phyloP scores from a whole-genome alignment of 2,888 invertebrate genomes.

The Xestia rhomboidea region DNA sequence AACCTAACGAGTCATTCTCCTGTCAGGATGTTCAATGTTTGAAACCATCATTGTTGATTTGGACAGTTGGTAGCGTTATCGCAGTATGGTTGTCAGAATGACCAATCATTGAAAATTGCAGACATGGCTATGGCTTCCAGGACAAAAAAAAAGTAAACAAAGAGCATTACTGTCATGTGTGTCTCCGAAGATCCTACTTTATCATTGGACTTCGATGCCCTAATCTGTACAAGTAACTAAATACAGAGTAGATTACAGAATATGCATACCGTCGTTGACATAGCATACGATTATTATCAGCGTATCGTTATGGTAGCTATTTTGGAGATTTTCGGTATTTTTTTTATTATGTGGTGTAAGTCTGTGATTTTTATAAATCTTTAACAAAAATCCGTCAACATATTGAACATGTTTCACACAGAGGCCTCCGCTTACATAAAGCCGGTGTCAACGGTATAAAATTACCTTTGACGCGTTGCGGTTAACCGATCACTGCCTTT shows the following conservation, averaged over 20 bases:
- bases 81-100: neutral
- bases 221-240: neutral
- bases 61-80: neutral
- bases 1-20: neutral
- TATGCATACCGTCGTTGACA: neutral
- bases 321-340: neutral
- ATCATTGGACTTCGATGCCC: neutral
- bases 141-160: neutral
- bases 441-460: slow-evolving; percentile 49
- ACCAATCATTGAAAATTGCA: neutral
- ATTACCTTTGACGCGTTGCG: slow-evolving; percentile 62
- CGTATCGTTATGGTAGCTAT: neutral
- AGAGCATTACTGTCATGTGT: neutral
- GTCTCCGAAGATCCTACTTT: neutral
- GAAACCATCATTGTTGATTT: neutral
- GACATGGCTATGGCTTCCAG: neutral
- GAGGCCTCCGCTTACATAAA: slow-evolving; percentile 17
- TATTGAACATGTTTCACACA: slow-evolving; percentile 16
- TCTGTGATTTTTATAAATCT: neutral
- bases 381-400: neutral
- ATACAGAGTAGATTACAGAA: too few species aligned
- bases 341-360: neutral
- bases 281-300: neutral
- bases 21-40: neutral
- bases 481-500: slow-evolving; percentile 60